Conservation (phyloP, 2,113 vertebrate species). For the Pluvialis apricaria region DNA sequence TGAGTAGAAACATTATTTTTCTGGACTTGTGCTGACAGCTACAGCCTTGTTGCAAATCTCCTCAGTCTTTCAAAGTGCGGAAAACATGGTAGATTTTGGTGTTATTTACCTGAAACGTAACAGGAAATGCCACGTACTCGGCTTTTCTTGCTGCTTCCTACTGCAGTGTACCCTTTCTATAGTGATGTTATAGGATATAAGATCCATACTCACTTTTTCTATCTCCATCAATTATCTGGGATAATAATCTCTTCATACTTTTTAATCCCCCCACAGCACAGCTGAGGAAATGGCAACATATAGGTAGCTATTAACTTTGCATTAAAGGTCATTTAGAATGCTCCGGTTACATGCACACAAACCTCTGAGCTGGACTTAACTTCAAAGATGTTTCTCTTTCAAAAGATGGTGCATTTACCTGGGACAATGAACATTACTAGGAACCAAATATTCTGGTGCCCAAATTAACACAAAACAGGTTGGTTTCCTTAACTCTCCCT, state of each 20-base stretch:
- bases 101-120: background rate
- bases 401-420: background rate
- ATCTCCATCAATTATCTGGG: conserved; percentile 67
- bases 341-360: conserved; percentile 63
- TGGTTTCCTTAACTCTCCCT: background rate
- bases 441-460: background rate
- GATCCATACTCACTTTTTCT: conserved; percentile 67
- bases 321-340: conserved; percentile 72
- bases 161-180: conserved; percentile 58
- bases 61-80: background rate
- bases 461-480: background rate
- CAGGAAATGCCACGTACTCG: background rate
- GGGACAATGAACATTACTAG: background rate
- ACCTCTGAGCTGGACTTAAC: background rate
- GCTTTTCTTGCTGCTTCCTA: background rate
- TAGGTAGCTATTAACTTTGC: conserved; percentile 59
- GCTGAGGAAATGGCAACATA: conserved; percentile 61
- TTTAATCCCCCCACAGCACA: background rate
- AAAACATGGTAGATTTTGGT: background rate
- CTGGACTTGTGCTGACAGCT: background rate
- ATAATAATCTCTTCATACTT: conserved; percentile 67
- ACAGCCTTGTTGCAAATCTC: background rate
- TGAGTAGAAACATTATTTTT: background rate
- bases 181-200: conserved; percentile 70
- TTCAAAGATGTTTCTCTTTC: background rate